Conservation (phyloP, 2,888 invertebrate genomes). For the Podotricha telesiphe region DNA sequence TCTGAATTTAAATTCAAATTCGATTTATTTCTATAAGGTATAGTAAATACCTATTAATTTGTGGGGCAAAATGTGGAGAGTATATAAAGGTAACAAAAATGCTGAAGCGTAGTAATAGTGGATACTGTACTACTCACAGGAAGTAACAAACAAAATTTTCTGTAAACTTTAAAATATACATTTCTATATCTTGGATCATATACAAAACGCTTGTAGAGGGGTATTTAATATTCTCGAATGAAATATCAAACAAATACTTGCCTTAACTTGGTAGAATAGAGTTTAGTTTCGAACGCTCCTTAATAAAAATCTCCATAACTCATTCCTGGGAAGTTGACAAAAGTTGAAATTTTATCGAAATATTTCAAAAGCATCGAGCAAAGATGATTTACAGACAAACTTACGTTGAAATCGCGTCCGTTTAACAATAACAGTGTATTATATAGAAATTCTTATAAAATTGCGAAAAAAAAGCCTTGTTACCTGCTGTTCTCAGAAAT, state of each 20-base stretch:
- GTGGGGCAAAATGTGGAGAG: too few species aligned
- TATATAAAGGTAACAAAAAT: too few species aligned
- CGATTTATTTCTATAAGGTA: too few species aligned
- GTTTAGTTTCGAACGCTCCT: slow-evolving; percentile 16
- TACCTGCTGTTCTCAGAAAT: too few species aligned
- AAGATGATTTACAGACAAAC: slow-evolving; percentile 63
- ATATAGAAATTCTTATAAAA: too few species aligned
- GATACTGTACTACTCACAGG: too few species aligned
- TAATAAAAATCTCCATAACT: slow-evolving; percentile 56
- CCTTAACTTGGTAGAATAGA: slow-evolving; percentile 24
- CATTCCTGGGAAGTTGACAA: slow-evolving; percentile 61
- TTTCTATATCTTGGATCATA: neutral
- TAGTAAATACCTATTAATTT: too few species aligned
- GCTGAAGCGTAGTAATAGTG: too few species aligned
- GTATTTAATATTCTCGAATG: slow-evolving; percentile 32
- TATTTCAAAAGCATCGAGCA: slow-evolving; percentile 53
- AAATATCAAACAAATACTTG: slow-evolving; percentile 16
- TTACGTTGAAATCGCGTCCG: slow-evolving; percentile 44
- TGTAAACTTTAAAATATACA: slow-evolving; percentile 47
- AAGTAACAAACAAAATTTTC: neutral
- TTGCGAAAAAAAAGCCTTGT: too few species aligned
- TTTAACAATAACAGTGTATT: slow-evolving; percentile 6
- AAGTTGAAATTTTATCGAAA: slow-evolving; percentile 71
- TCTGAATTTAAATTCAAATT: too few species aligned
- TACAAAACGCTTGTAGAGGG: slow-evolving; percentile 39